A percentile compares a stretch with the other conserved stretches of the same genome.
Conservation (phyloP, 2,113 vertebrate genomes). For the Romanogobio albipinnatus region DNA sequence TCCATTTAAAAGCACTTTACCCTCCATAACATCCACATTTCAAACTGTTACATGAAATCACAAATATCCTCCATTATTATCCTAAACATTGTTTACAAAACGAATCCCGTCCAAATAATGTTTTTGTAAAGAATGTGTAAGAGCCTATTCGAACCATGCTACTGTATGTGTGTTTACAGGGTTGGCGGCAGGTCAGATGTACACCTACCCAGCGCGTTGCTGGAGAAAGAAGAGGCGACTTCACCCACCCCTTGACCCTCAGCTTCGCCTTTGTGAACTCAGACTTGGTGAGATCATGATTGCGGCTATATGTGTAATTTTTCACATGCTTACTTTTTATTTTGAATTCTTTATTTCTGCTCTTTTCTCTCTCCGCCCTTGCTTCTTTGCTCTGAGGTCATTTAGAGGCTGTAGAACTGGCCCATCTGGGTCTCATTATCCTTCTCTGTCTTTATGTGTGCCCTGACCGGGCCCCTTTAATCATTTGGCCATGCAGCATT, state of each 20-base stretch:
- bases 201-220: slow-evolving; percentile 96
- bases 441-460: slow-evolving; percentile 41
- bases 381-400: slow-evolving; percentile 63
- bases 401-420: slow-evolving; percentile 46
- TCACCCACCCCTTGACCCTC: slow-evolving; percentile 93
- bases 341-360: slow-evolving; percentile 28
- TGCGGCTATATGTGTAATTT: not conserved
- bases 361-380: slow-evolving; percentile 59
- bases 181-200: slow-evolving; percentile 93
- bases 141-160: not conserved
- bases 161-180: slow-evolving; percentile 74
- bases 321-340: slow-evolving; percentile 16
- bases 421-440: slow-evolving; percentile 55
- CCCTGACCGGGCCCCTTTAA: slow-evolving; percentile 76
- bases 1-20: not conserved
- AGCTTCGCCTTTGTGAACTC: slow-evolving; percentile 89
- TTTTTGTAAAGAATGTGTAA: not conserved
- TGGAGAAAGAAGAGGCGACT: slow-evolving; percentile 98
- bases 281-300: slow-evolving; percentile 69
- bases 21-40: not conserved
- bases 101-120: not conserved
- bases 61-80: not conserved
- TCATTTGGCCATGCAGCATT: slow-evolving; percentile 74
- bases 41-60: not conserved
- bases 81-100: not conserved